phyloP scores from a whole-genome alignment of 2,888 invertebrate species.

The Leptopilina syphax region DNA sequence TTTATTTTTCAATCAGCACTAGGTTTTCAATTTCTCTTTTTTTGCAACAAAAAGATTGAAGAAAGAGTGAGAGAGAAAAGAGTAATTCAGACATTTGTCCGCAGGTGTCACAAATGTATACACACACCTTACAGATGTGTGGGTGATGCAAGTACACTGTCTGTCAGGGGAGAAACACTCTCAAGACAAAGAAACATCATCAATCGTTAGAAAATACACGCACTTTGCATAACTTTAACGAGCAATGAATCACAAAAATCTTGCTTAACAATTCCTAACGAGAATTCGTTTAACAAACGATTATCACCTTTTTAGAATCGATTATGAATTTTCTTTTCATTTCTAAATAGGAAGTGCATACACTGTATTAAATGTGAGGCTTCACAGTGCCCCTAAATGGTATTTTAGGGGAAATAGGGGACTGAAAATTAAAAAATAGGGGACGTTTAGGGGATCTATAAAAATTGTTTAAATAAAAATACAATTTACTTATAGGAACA shows the following conservation, averaged over 20 bases:
- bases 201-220: background rate
- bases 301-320: background rate
- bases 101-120: background rate
- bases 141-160: background rate
- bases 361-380: too few relatives aligned
- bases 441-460: too few relatives aligned
- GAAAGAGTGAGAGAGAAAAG: background rate
- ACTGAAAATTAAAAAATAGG: too few relatives aligned
- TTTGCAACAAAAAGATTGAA: too few relatives aligned
- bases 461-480: too few relatives aligned
- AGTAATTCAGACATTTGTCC: background rate
- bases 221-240: constrained; percentile 8
- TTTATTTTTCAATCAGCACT: background rate
- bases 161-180: background rate
- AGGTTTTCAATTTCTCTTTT: too few relatives aligned
- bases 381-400: too few relatives aligned
- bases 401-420: too few relatives aligned
- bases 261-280: constrained; percentile 14
- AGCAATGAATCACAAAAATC: constrained; percentile 8
- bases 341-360: background rate
- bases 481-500: too few relatives aligned
- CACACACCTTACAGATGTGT: background rate
- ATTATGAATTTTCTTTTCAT: background rate
- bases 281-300: background rate
- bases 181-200: constrained; percentile 23